A percentile compares a stretch with the other conserved stretches of the same genome.
These are phyloP conservation scores for Myxocyprinus asiaticus DNA, from an alignment of 2,113 vertebrate genomes.

Conservation along the genomic window DNA sequence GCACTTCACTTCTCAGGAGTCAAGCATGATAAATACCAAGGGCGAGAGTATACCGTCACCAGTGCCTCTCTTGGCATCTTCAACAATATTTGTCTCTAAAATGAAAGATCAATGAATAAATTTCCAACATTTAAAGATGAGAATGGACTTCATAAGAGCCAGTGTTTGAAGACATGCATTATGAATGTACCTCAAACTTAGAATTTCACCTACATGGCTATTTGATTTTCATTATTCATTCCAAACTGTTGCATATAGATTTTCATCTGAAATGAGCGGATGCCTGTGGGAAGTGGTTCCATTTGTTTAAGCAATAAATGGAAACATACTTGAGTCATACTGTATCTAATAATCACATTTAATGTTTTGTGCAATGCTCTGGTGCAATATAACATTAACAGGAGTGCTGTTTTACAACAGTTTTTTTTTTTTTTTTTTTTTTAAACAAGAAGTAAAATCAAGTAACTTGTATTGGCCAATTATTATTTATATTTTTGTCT, in stretches of 20 bases:
- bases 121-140: slow-evolving; percentile 30
- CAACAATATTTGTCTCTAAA: slow-evolving; percentile 15
- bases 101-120: slow-evolving; percentile 41
- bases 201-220: slow-evolving; percentile 9
- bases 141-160: slow-evolving; percentile 30
- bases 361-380: slow-evolving; percentile 1
- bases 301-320: not conserved
- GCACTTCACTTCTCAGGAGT: slow-evolving; percentile 7
- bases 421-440: no score
- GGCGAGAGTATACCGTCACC: not conserved
- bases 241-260: not conserved
- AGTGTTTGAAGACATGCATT: slow-evolving; percentile 23
- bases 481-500: no score
- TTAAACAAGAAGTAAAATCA: no score
- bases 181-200: slow-evolving; percentile 9
- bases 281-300: not conserved
- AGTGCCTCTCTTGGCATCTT: not conserved
- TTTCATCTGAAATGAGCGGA: not conserved
- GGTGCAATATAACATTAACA: no score
- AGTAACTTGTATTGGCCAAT: no score
- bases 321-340: not conserved
- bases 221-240: slow-evolving; percentile 43
- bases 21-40: not conserved
- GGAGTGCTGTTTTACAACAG: no score
- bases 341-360: slow-evolving; percentile 25